Evolutionary conservation across 2,113 vertebrate species (phyloP), one percentile per base, ranked within the genome.

Genomic region (Passer montanus): DNA sequence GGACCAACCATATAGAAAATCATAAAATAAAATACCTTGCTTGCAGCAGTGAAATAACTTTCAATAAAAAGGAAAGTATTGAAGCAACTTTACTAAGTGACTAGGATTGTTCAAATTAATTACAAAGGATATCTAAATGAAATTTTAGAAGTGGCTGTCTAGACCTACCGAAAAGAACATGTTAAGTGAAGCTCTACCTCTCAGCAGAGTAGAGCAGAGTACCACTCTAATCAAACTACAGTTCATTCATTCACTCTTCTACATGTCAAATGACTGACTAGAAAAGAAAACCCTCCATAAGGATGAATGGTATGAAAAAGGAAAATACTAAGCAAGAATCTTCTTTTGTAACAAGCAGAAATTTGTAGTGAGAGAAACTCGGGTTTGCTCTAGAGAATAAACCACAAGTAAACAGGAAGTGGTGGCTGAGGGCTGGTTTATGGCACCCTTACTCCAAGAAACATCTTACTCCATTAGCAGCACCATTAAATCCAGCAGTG

Each of bases 331-430:
- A 83, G 37, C n/a, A 62, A 53, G 11, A 7, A 7, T 17, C 3
- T 55, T 7, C 33, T 33, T 43, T 43, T 2, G 12, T 63, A 81
- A 81, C 9, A 31, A 67, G 46, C 15, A 56, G 27, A 74, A 67
- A 26, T 63, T 94, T 84, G 43, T 74, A 86, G 20, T 21, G 22
- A 86, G n/a, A 83, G 35, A 88, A 88, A 66, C 53, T 41, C 0
- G 0, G 13, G 7, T 67, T 70, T 86, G 26, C 41, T 94, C 44
- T 72, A 10, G 53, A 90, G 68, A 83, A 86, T 43, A 94, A 86
- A 93, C 80, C 80, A 62, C 86, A 95, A 75, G 52, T 84, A 94
- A 96, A 91, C 72, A 95, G 92, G 95, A 96, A 93, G 92, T 59
- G 93, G 85, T 93, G 56, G 41, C 41, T 49, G 53, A 64, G 83